Conservation (phyloP, 2,113 vertebrate genomes). For the Tonatia bakeri region DNA sequence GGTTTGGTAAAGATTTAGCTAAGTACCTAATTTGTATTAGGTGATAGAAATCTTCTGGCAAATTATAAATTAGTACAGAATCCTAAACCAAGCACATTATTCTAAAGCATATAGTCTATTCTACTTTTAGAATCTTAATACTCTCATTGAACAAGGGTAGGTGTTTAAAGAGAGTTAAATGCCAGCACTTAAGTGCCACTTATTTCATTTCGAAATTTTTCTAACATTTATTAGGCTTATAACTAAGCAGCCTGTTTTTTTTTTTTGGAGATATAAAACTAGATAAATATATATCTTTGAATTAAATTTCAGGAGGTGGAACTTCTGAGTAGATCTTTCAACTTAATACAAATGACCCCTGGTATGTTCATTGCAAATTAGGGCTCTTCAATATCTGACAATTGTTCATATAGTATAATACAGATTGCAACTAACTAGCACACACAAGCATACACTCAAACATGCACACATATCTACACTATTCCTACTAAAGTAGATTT, state of each 20-base stretch:
- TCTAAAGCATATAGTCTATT: not conserved
- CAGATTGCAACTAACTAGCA: not conserved
- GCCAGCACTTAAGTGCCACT: not conserved
- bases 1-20: not conserved
- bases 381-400: not conserved
- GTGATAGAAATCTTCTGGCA: not conserved
- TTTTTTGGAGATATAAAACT: not conserved
- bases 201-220: not conserved
- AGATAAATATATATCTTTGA: not conserved
- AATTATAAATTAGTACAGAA: not conserved
- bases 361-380: not conserved
- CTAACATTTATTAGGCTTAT: not conserved
- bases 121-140: not conserved
- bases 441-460: not conserved
- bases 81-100: not conserved
- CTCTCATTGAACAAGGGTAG: not conserved
- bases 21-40: not conserved
- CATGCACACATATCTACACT: not conserved
- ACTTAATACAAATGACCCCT: not conserved
- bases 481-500: not conserved
- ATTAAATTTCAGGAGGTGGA: not conserved
- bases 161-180: not conserved
- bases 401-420: not conserved
- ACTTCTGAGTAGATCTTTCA: not conserved
- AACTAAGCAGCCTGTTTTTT: not conserved